phyloP scores from a whole-genome alignment of 2,113 vertebrate species.

The Urocynchramus pylzowi region DNA sequence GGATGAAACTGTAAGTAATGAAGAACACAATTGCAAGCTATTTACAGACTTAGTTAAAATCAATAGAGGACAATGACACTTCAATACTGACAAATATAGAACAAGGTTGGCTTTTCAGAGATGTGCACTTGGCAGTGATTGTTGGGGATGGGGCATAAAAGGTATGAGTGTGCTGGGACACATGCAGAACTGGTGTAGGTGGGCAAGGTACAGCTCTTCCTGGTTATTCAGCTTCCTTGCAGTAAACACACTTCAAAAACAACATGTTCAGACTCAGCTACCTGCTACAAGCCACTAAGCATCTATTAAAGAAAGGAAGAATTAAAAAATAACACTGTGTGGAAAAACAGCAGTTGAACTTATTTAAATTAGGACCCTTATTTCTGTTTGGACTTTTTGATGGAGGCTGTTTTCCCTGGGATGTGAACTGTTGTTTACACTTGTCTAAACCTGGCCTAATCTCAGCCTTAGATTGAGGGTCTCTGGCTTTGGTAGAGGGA shows the following conservation, averaged over 20 bases:
- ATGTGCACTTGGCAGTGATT: not conserved
- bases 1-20: constrained; percentile 14
- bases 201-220: not conserved
- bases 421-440: not conserved
- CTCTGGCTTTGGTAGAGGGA: not conserved
- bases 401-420: not conserved
- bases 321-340: not conserved
- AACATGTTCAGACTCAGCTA: not conserved
- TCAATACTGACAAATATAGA: not conserved
- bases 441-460: not conserved
- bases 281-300: not conserved
- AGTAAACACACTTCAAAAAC: not conserved
- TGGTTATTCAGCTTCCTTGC: not conserved
- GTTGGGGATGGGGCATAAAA: not conserved
- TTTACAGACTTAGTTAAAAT: constrained; percentile 33
- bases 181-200: not conserved
- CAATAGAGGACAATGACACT: not conserved
- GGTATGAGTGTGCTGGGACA: not conserved
- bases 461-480: not conserved
- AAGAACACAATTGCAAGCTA: not conserved
- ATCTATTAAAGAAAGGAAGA: not conserved
- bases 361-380: not conserved
- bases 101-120: not conserved
- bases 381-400: not conserved
- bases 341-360: not conserved